Base-by-base conservation (phyloP, 2,888 invertebrate genomes). In the Ochropleura plecta region DNA sequence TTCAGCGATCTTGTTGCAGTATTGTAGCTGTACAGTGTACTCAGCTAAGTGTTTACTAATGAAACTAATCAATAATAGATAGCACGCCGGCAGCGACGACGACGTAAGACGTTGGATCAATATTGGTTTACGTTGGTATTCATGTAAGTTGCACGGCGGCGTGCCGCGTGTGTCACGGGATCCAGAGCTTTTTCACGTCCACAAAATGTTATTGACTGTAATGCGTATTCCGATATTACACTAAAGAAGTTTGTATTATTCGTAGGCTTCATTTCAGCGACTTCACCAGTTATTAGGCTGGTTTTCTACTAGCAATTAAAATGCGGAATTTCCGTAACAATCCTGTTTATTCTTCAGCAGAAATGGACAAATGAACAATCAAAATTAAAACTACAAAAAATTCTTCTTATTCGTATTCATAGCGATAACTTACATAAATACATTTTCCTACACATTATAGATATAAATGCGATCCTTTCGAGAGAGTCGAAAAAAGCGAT, bases 91-190 rank as follows among this genome's bases (percentile, higher is more conserved):
- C 77, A 79, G 72, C 79, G 83, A 30, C 30, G 83, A 30, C 30
- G 30, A 80, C 80, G 88, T 89, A 90, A 91, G 90, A 91, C 90
- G 88, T 87, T 89, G 87, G 92, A 93, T 93, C 93, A 92, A 93
- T 93, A 92, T 90, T 88, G 86, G 81, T 87, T 86, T 81, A 89
- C 81, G 67, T 70, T 70, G 30, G 63, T 70, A 75, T 79, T 81
- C 73, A 79, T 70, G 75, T 79, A 84, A 79, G 64, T 76, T 79
- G 81, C 76, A 85, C 55, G 74, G 40, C 62, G 14, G 44, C 40
- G 59, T 59, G 44, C n/a, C 62, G 62, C 44, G 59, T 55, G 57
- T 82, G 65, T 76, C 78, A 75, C 65, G 67, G 67, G 51, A 57
- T 42, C 67, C 49, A 44, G 49, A 77, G 71, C 71, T 73, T 73